Evolutionary conservation across 2,888 invertebrate genomes (phyloP), one percentile per base, ranked within the genome.

Genomic region (Heteropelma amictum): DNA sequence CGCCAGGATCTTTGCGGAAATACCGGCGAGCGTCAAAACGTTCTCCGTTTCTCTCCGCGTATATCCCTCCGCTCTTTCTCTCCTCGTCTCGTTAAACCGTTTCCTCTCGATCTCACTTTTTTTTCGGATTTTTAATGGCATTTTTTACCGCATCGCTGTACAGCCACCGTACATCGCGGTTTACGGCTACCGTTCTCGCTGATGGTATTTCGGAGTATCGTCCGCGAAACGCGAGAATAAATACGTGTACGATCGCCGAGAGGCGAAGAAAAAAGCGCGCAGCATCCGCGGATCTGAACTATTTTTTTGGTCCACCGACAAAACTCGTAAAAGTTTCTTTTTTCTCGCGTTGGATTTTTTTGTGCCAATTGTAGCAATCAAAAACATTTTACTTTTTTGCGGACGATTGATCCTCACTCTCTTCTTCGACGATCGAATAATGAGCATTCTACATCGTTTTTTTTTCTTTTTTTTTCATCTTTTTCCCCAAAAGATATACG

Each of bases 401-500:
- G n/a, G n/a, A n/a, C n/a, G n/a, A n/a, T n/a, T n/a, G n/a, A n/a
- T n/a, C n/a, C n/a, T n/a, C n/a, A n/a, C n/a, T n/a, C n/a, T n/a
- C n/a, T n/a, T n/a, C n/a, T n/a, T n/a, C n/a, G n/a, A n/a, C n/a
- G n/a, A n/a, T n/a, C n/a, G n/a, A n/a, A n/a, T n/a, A n/a, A n/a
- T n/a, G n/a, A n/a, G n/a, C n/a, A n/a, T n/a, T n/a, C n/a, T n/a
- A n/a, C n/a, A n/a, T n/a, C n/a, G n/a, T n/a, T n/a, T n/a, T n/a
- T n/a, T n/a, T n/a, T n/a, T n/a, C n/a, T n/a, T n/a, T n/a, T n/a
- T n/a, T n/a, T n/a, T n/a, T n/a, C 42, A 61, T 49, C 10, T 70
- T 35, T 35, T 33, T n/a, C n/a, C n/a, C 23, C 54, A 28, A 7
- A 72, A 88, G 88, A 35, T 90, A 88, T 69, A 89, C 89, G 69